These are phyloP conservation scores for Drosophila helvetica DNA, from an alignment of 2,888 invertebrate species.

Conservation along the genomic window DNA sequence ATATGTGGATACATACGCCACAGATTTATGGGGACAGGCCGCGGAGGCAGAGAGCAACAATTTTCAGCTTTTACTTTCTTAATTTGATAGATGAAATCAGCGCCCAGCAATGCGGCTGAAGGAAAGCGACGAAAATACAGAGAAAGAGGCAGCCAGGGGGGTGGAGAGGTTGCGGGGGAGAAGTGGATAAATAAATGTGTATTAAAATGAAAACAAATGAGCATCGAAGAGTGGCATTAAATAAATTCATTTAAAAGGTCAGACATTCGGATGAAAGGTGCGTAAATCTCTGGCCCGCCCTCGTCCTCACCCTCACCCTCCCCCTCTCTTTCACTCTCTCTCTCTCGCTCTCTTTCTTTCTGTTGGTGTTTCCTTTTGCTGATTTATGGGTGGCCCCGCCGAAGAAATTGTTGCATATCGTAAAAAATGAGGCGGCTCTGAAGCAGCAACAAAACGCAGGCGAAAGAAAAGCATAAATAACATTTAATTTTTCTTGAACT, in stretches of 20 bases:
- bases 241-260: slow-evolving; percentile 61
- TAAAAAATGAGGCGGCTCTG: slow-evolving; percentile 48
- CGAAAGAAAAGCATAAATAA: slow-evolving; percentile 65
- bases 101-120: slow-evolving; percentile 58
- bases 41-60: slow-evolving; percentile 29
- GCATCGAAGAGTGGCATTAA: slow-evolving; percentile 34
- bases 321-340: neutral
- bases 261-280: slow-evolving; percentile 50
- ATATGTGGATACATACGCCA: no score
- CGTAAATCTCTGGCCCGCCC: slow-evolving; percentile 45
- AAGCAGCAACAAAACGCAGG: slow-evolving; percentile 7
- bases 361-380: slow-evolving; percentile 20
- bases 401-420: slow-evolving; percentile 63
- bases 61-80: slow-evolving; percentile 70
- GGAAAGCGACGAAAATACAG: slow-evolving; percentile 24
- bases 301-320: neutral
- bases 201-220: slow-evolving; percentile 44
- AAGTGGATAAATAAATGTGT: slow-evolving; percentile 1
- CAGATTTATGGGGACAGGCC: slow-evolving; percentile 61
- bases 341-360: neutral
- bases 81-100: slow-evolving; percentile 78
- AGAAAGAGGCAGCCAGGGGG: slow-evolving; percentile 5
- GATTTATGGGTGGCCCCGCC: slow-evolving; percentile 57
- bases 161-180: neutral
- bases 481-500: slow-evolving; percentile 68